Conservation (phyloP, 2,888 invertebrate genomes). For the Idaea biselata region DNA sequence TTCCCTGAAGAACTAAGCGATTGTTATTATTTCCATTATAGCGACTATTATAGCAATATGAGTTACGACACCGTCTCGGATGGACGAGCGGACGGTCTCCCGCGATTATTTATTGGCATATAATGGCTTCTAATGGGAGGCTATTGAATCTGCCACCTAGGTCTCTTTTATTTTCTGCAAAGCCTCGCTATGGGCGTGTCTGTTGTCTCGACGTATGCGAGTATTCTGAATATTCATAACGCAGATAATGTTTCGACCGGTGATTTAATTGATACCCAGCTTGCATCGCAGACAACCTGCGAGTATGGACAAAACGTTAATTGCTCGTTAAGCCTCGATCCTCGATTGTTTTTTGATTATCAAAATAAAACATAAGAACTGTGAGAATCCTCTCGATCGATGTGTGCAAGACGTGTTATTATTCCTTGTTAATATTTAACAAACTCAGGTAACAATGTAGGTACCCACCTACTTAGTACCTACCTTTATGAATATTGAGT, state of each 20-base stretch:
- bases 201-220: slow-evolving; percentile 50
- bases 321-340: slow-evolving; percentile 73
- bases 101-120: slow-evolving; percentile 75
- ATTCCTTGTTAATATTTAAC: slow-evolving; percentile 24
- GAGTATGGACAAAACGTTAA: slow-evolving; percentile 66
- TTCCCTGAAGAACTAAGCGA: slow-evolving; percentile 30
- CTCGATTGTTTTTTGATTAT: slow-evolving; percentile 74
- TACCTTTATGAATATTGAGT: no score
- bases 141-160: slow-evolving; percentile 77
- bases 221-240: slow-evolving; percentile 77
- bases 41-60: slow-evolving; percentile 64
- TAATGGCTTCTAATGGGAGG: slow-evolving; percentile 78
- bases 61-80: slow-evolving; percentile 66
- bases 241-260: slow-evolving; percentile 49
- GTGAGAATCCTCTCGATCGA: slow-evolving; percentile 49
- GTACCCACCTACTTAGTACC: no score
- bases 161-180: slow-evolving; percentile 62
- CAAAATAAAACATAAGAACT: slow-evolving; percentile 60
- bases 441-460: neutral
- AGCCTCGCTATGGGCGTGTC: slow-evolving; percentile 45
- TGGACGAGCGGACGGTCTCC: slow-evolving; percentile 67
- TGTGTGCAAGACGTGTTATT: slow-evolving; percentile 27
- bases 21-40: slow-evolving; percentile 60
- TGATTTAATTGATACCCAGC: slow-evolving; percentile 69
- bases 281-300: slow-evolving; percentile 47